Percentiles rank a stretch among this genome's conserved stretches.
These are phyloP conservation scores for Drosophila seclusa DNA, from an alignment of 2,888 invertebrate species.

Conservation along the genomic window DNA sequence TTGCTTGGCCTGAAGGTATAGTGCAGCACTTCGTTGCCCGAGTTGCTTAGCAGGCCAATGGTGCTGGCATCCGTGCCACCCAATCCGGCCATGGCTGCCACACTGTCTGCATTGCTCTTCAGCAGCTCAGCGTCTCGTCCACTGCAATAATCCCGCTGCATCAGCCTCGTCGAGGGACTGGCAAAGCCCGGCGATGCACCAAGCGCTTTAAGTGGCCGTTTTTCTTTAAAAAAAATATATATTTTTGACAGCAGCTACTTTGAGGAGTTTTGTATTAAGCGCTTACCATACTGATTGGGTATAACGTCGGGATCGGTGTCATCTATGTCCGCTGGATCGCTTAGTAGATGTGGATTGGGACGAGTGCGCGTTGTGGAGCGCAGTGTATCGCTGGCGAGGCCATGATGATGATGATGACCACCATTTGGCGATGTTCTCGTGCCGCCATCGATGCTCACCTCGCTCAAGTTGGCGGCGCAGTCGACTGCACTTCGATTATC, in stretches of 20 bases:
- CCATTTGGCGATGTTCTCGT: constrained; percentile 66
- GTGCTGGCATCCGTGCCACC: constrained; percentile 64
- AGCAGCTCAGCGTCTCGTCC: constrained; percentile 81
- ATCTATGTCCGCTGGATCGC: constrained; percentile 84
- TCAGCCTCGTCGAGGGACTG: constrained; percentile 84
- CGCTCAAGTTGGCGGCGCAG: constrained; percentile 72
- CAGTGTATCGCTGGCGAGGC: constrained; percentile 85
- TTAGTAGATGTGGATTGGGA: constrained; percentile 85
- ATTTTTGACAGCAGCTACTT: not conserved
- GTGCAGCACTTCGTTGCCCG: constrained; percentile 85
- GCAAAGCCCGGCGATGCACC: constrained; percentile 84
- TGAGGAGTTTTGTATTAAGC: constrained; percentile 27
- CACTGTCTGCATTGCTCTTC: constrained; percentile 69
- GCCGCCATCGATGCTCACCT: constrained; percentile 82
- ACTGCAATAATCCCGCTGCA: constrained; percentile 83
- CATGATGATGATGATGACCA: constrained; percentile 32
- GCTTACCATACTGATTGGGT: constrained; percentile 93
- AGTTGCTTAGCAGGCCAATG: constrained; percentile 74
- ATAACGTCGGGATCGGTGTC: constrained; percentile 95
- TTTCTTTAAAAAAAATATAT: constrained; percentile 70
- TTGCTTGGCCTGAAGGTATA: constrained; percentile 85
- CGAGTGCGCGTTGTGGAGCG: constrained; percentile 80
- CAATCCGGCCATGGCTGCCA: constrained; percentile 54
- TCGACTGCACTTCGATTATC: constrained; percentile 70
- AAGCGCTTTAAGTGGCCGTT: constrained; percentile 84